Base-by-base conservation (phyloP, 2,797 vertebrate genomes). In the Acomys russatus region DNA sequence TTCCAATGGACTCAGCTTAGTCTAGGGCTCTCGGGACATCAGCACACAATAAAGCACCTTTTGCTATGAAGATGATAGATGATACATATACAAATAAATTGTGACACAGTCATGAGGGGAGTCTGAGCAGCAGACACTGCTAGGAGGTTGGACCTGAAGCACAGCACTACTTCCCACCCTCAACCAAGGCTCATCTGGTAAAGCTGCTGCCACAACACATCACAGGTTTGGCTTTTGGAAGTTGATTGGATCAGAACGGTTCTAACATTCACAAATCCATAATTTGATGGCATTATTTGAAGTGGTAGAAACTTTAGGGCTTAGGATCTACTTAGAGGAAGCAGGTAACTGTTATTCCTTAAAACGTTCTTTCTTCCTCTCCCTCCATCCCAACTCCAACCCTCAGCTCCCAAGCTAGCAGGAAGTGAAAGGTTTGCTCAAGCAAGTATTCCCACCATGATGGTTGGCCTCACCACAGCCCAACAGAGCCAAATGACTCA, bases 21-120 rank as follows among this genome's bases (percentile, higher is more conserved):
- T 30, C 49, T 84, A 49, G 17, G 61, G 64, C 9, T 68, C 30
- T 68, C n/a, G 44, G 64, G 83, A 85, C 2, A 1, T 68, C 17
- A n/a, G 30, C 6, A 22, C 64, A 85, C 11, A 30, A n/a, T 68
- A 33, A 66, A 68, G 51, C 54, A 59, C 17, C 63, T 51, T 68
- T 25, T 3, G 3, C n/a, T 82, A 38, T 51, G 28, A 79, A 66
- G 83, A 44, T 30, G 90, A 49, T 90, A 35, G 93, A 80, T 68
- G 4, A 64, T 88, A 30, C 76, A 92, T 70, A 86, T 64, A 73
- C 82, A 92, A 77, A 66, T 89, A 90, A 71, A 56, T 49, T 44
- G 44, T 44, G 44, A 44, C 44, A 44, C 44, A 44, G 44, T 44
- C 44, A 44, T 44, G 44, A 44, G 44, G 44, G 44, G 44, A 59